These are phyloP conservation scores for Anthopleura xanthogrammica DNA, from an alignment of 92 coral and sea anemone species.

Conservation along the genomic window DNA sequence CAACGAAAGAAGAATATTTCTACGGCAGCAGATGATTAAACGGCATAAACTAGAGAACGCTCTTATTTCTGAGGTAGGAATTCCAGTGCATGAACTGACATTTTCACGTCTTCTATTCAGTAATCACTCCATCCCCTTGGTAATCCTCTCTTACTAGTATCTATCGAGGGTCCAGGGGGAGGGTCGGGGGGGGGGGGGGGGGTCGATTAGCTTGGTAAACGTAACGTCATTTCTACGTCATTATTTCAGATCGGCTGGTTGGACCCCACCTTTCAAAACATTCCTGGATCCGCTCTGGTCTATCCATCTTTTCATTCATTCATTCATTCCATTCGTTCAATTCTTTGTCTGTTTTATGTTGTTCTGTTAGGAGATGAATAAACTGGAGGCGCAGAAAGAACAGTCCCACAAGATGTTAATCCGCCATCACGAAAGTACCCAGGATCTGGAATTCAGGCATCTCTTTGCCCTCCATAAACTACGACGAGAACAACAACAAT, in stretches of 20 bases:
- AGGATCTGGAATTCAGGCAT: conserved; percentile 93
- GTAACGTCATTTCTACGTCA: too few species aligned
- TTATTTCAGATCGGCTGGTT: too few species aligned
- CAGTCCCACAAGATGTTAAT: conserved; percentile 90
- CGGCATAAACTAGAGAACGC: conserved; percentile 83
- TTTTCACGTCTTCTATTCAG: not conserved
- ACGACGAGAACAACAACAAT: conserved; percentile 92
- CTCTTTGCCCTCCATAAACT: conserved; percentile 81
- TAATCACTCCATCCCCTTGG: not conserved
- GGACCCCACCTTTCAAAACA: too few species aligned
- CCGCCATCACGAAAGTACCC: conserved; percentile 98
- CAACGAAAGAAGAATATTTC: conserved; percentile 74
- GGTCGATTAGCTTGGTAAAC: too few species aligned
- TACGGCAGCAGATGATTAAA: conserved; percentile 79
- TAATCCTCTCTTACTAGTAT: too few species aligned
- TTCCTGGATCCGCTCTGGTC: too few species aligned
- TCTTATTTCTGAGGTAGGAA: conserved; percentile 84
- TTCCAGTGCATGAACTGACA: too few species aligned
- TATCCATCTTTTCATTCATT: not conserved
- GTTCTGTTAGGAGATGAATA: conserved; percentile 83
- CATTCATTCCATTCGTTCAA: not conserved
- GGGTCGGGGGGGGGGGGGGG: too few species aligned
- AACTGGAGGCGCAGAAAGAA: conserved; percentile 83
- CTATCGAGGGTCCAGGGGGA: too few species aligned
- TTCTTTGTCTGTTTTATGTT: not conserved